Evolutionary conservation across 2,113 vertebrate species (phyloP).

Genomic region (Trematocara marginatum): DNA sequence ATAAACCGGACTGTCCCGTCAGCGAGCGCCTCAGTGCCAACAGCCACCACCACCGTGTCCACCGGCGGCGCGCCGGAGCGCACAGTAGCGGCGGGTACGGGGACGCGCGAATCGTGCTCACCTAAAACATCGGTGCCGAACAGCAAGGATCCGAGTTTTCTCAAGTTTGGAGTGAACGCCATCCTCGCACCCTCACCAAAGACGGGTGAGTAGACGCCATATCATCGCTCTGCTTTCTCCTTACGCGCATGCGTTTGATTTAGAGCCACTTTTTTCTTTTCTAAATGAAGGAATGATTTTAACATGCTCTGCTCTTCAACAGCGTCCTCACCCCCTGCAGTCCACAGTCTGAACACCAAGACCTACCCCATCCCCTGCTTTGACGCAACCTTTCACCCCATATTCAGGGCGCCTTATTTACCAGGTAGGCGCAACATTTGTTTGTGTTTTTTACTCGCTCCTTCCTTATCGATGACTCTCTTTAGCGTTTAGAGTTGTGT

Average conservation of each 20-base stretch:
- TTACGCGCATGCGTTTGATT: neutral
- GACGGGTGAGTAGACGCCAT: constrained; percentile 72
- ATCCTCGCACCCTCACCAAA: constrained; percentile 89
- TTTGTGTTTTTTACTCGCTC: neutral
- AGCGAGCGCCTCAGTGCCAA: constrained; percentile 68
- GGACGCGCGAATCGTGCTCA: constrained; percentile 74
- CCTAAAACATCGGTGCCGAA: constrained; percentile 68
- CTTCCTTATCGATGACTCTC: neutral
- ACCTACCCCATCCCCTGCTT: constrained; percentile 87
- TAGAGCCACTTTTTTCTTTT: neutral
- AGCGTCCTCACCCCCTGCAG: constrained; percentile 75
- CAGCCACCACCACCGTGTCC: constrained; percentile 62
- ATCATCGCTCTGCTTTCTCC: accelerated
- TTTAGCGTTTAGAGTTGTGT: neutral
- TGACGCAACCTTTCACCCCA: constrained; percentile 89
- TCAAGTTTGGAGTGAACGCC: constrained; percentile 96
- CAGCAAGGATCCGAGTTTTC: constrained; percentile 80
- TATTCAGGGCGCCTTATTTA: constrained; percentile 90
- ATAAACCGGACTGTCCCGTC: constrained; percentile 71
- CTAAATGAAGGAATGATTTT: neutral
- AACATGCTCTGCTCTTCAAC: constrained; percentile 27
- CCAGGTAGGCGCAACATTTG: constrained; percentile 79
- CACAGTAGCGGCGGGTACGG: constrained; percentile 12
- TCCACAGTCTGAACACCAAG: constrained; percentile 82
- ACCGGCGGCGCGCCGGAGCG: constrained; percentile 68